These are phyloP conservation scores for Trachelus troglodyta DNA, from an alignment of 2,888 invertebrate species.

Conservation along the genomic window DNA sequence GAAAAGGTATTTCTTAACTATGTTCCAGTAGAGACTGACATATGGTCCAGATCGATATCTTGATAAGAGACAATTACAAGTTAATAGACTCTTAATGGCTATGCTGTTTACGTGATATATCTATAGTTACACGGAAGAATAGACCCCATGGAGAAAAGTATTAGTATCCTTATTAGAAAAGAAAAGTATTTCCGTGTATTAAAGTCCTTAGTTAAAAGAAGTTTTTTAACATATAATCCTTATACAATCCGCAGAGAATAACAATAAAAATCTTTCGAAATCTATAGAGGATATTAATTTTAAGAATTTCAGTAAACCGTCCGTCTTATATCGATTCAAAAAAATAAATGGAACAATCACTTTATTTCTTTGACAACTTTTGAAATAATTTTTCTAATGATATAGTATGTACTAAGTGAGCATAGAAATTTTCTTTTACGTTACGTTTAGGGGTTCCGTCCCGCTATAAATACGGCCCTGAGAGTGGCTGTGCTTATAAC, in stretches of 20 bases:
- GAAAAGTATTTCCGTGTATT: neutral
- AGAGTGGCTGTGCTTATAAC: constrained; percentile 17
- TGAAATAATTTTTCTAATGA: neutral
- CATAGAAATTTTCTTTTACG: neutral
- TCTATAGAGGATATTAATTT: neutral
- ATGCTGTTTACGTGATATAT: neutral
- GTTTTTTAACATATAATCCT: neutral
- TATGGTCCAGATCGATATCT: neutral
- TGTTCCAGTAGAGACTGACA: neutral
- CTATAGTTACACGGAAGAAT: neutral
- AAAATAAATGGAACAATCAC: neutral
- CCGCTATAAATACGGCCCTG: constrained; percentile 16
- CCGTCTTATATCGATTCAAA: neutral
- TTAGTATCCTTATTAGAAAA: neutral
- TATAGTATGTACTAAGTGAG: neutral
- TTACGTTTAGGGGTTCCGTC: neutral
- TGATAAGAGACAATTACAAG: neutral
- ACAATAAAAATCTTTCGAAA: neutral
- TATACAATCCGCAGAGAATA: neutral
- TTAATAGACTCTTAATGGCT: neutral
- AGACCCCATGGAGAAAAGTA: neutral
- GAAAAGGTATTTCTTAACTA: neutral
- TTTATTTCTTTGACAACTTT: neutral
- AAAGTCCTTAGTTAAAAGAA: neutral
- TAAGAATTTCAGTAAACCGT: neutral